These are phyloP conservation scores for Drosophila maculinotata DNA, from an alignment of 2,888 invertebrate genomes.

Conservation along the genomic window DNA sequence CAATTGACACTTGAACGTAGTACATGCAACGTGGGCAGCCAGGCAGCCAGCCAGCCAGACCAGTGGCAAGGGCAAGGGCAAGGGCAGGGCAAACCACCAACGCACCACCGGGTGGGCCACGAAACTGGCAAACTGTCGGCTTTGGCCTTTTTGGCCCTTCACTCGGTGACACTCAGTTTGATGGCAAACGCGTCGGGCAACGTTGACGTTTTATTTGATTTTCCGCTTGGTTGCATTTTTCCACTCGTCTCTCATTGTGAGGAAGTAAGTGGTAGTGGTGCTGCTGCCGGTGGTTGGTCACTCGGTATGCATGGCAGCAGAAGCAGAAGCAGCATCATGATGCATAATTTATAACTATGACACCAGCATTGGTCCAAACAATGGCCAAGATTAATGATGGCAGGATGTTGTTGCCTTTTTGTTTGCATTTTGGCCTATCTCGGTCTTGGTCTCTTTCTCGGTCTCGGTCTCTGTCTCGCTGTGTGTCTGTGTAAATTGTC, in stretches of 20 bases:
- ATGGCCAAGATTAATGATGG: constrained; percentile 71
- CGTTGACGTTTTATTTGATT: constrained; percentile 81
- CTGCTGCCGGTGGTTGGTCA: constrained; percentile 26
- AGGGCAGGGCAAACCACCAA: constrained; percentile 45
- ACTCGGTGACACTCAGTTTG: constrained; percentile 46
- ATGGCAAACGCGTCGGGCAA: constrained; percentile 39
- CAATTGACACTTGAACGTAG: constrained; percentile 74
- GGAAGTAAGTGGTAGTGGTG: constrained; percentile 6
- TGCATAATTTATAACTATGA: constrained; percentile 77
- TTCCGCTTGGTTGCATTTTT: constrained; percentile 75
- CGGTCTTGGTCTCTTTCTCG: neutral
- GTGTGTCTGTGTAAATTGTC: constrained; percentile 46
- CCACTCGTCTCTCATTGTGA: constrained; percentile 50
- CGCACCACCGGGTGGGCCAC: constrained; percentile 54
- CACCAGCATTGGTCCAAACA: constrained; percentile 63
- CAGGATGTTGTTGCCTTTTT: constrained; percentile 44
- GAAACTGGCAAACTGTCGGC: constrained; percentile 30
- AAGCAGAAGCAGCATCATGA: constrained; percentile 40
- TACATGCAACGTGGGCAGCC: constrained; percentile 25
- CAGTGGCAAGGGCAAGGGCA: constrained; percentile 23
- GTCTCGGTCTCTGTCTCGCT: too few relatives aligned
- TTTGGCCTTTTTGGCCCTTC: constrained; percentile 45
- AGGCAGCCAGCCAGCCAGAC: constrained; percentile 7
- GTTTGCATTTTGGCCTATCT: constrained; percentile 37
- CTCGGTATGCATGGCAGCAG: constrained; percentile 68